Conservation (phyloP, 2,797 vertebrate genomes). For the Cynopterus sphinx region DNA sequence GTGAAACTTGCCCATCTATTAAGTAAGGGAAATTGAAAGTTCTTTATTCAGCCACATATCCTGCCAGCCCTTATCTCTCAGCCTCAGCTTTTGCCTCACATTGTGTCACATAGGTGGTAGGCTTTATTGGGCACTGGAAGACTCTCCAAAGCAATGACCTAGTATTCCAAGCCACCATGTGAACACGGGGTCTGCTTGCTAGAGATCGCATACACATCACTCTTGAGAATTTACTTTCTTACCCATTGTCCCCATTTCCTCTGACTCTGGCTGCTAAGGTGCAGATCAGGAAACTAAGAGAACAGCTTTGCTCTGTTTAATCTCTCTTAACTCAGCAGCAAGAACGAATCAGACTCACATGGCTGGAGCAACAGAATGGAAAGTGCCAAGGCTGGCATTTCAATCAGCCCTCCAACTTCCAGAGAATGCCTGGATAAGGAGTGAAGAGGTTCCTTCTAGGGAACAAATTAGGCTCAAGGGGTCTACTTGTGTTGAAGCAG, state of each 20-base stretch:
- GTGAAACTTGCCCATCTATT: constrained; percentile 63
- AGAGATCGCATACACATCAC: constrained; percentile 26
- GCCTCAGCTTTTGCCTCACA: constrained; percentile 70
- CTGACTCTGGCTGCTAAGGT: not conserved
- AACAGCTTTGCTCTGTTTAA: constrained; percentile 60
- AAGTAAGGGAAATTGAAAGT: constrained; percentile 72
- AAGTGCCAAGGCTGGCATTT: constrained; percentile 20
- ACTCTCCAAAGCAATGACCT: constrained; percentile 60
- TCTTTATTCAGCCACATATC: constrained; percentile 66
- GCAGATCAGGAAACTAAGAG: constrained; percentile 57
- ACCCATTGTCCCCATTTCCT: constrained; percentile 40
- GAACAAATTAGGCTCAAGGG: not conserved
- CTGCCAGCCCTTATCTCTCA: constrained; percentile 72
- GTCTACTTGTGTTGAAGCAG: not conserved
- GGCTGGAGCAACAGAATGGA: constrained; percentile 6
- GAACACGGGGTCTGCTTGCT: constrained; percentile 6
- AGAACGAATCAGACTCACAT: constrained; percentile 1
- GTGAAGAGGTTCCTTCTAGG: not conserved
- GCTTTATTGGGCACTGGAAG: constrained; percentile 42
- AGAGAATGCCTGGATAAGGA: not conserved
- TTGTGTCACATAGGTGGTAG: constrained; percentile 59
- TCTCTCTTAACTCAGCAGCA: constrained; percentile 55
- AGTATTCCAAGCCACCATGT: constrained; percentile 12
- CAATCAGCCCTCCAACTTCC: not conserved
- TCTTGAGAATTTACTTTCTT: constrained; percentile 49